Percentiles rank a stretch among this genome's conserved stretches.
Evolutionary conservation across 23 tunicate species (phyloP).

Genomic region (Styela plicata): DNA sequence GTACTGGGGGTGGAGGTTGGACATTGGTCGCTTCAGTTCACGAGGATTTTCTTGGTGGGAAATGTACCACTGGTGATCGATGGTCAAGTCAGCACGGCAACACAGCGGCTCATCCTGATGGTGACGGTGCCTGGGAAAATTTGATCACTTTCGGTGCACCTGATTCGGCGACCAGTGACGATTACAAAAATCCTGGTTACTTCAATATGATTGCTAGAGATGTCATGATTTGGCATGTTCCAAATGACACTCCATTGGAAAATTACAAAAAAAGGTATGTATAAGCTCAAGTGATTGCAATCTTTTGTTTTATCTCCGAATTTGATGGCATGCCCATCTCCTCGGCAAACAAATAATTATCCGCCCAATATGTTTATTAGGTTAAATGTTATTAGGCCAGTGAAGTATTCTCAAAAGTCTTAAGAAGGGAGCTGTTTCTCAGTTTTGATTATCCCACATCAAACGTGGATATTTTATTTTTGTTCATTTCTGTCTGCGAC

Average conservation of each 20-base stretch:
- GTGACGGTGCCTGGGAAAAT: slow-evolving; percentile 64
- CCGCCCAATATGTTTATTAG: too few relatives aligned
- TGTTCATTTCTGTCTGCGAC: too few relatives aligned
- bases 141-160: slow-evolving; percentile 35
- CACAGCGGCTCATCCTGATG: background rate
- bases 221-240: slow-evolving; percentile 64
- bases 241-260: background rate
- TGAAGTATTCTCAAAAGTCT: too few relatives aligned
- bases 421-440: too few relatives aligned
- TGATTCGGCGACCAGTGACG: slow-evolving; percentile 53
- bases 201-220: slow-evolving; percentile 49
- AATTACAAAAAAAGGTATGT: background rate
- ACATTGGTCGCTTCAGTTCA: slow-evolving; percentile 14
- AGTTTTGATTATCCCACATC: too few relatives aligned
- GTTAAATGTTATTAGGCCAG: too few relatives aligned
- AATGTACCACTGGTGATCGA: slow-evolving; percentile 52
- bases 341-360: too few relatives aligned
- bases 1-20: background rate
- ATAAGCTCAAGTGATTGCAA: too few relatives aligned
- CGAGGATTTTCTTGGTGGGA: slow-evolving; percentile 15
- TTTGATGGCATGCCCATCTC: too few relatives aligned
- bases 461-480: too few relatives aligned
- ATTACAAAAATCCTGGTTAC: slow-evolving; percentile 62
- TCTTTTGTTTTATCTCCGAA: too few relatives aligned
- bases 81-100: slow-evolving; percentile 75